Evolutionary conservation across 1,140 invertebrate genomes (phyloP).

Genomic region (Oncopodura yosiiana): DNA sequence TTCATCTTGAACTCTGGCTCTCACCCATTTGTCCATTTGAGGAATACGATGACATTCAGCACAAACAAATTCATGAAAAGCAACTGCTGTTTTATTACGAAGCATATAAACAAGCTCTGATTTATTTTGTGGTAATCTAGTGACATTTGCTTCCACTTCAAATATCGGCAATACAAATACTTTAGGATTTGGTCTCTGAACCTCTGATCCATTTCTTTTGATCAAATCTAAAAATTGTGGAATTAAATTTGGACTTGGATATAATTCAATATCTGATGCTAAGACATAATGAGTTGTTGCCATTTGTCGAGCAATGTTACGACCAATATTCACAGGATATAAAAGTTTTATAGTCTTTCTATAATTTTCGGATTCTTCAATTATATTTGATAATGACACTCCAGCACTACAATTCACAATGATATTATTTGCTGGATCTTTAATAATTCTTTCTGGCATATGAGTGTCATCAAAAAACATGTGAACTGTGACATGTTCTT

Average conservation of each 20-base stretch:
- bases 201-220: conserved; percentile 25
- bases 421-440: too few relatives aligned
- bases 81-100: conserved; percentile 36
- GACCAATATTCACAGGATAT: conserved; percentile 23
- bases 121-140: conserved; percentile 37
- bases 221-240: too few relatives aligned
- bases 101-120: conserved; percentile 37
- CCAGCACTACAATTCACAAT: too few relatives aligned
- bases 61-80: conserved; percentile 43
- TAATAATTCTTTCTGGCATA: too few relatives aligned
- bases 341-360: conserved; percentile 1
- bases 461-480: conserved; percentile 35
- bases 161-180: conserved; percentile 43
- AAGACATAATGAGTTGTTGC: conserved; percentile 42
- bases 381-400: too few relatives aligned
- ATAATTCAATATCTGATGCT: conserved; percentile 40
- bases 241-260: conserved; percentile 34
- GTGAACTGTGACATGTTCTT: conserved; percentile 37
- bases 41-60: conserved; percentile 41
- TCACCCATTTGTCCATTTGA: conserved; percentile 35
- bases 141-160: conserved; percentile 39
- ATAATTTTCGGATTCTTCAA: too few relatives aligned
- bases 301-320: conserved; percentile 38
- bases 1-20: neutral
- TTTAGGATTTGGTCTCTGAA: conserved; percentile 15